These are phyloP conservation scores for Tenthredo scrophulariae DNA, from an alignment of 2,888 invertebrate species.

Conservation along the genomic window DNA sequence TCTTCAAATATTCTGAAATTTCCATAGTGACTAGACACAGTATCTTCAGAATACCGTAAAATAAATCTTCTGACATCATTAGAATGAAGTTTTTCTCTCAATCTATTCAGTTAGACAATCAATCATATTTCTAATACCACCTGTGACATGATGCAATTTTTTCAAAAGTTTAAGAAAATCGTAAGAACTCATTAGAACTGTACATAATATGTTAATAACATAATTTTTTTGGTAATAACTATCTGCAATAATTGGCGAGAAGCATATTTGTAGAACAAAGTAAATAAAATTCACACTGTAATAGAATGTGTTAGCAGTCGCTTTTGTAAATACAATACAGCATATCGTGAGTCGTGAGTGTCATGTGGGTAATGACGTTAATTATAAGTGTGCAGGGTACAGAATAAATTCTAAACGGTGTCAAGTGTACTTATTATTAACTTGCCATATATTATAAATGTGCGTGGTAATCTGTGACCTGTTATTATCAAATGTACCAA, in stretches of 20 bases:
- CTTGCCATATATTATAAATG: neutral
- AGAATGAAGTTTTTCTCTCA: neutral
- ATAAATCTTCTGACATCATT: neutral
- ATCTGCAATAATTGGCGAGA: neutral
- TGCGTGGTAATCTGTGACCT: neutral
- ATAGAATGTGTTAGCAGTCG: neutral
- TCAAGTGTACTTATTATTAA: constrained; percentile 5
- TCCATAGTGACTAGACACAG: neutral
- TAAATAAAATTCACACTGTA: neutral
- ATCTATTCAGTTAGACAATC: too few species aligned
- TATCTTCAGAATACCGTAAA: neutral
- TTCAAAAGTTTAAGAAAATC: too few species aligned
- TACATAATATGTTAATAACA: neutral
- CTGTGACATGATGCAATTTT: too few species aligned
- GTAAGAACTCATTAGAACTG: too few species aligned
- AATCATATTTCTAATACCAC: too few species aligned
- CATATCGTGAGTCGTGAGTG: neutral
- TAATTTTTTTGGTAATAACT: neutral
- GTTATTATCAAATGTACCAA: neutral
- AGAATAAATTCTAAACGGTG: constrained; percentile 36
- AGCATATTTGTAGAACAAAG: neutral
- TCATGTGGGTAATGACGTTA: constrained; percentile 6
- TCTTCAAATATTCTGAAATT: neutral
- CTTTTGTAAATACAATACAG: neutral
- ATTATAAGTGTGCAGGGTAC: neutral